Percentiles rank a stretch among this genome's conserved stretches.
These are phyloP conservation scores for Chaetorhynchus papuensis DNA, from an alignment of 2,113 vertebrate species.

Conservation along the genomic window DNA sequence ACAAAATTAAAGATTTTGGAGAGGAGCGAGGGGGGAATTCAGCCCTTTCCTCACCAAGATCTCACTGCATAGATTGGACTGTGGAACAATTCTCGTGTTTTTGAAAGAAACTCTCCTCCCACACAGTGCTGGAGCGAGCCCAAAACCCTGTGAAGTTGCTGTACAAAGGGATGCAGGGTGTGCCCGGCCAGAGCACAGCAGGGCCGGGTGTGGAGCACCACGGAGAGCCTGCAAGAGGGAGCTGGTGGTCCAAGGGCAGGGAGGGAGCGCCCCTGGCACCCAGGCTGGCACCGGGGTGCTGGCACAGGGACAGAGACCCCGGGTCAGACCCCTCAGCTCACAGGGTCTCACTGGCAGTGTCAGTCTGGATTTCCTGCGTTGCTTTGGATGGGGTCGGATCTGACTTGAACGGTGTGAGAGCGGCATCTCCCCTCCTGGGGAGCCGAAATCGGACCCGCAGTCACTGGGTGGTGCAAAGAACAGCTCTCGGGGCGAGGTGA, in stretches of 20 bases:
- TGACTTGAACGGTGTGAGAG: not conserved
- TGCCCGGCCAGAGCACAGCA: not conserved
- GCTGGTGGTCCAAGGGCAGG: not conserved
- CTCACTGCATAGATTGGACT: not conserved
- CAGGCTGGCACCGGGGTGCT: not conserved
- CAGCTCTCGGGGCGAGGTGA: accelerated
- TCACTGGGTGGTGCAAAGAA: accelerated
- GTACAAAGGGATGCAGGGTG: slow-evolving; percentile 53
- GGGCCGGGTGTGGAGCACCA: not conserved
- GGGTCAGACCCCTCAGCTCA: not conserved
- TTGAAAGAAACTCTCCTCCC: not conserved
- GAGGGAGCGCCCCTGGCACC: not conserved
- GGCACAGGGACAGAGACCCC: accelerated
- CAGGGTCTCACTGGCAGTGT: not conserved
- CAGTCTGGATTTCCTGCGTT: accelerated
- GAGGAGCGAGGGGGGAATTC: not conserved
- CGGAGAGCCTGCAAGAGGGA: not conserved
- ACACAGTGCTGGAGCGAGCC: slow-evolving; percentile 43
- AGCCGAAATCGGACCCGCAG: not conserved
- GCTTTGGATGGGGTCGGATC: not conserved
- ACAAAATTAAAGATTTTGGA: not conserved
- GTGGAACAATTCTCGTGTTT: not conserved
- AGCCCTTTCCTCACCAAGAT: not conserved
- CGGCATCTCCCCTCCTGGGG: accelerated
- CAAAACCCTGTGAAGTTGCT: slow-evolving; percentile 31